phyloP scores from a whole-genome alignment of 1,140 invertebrate species.

The Apocrypta bakeri region DNA sequence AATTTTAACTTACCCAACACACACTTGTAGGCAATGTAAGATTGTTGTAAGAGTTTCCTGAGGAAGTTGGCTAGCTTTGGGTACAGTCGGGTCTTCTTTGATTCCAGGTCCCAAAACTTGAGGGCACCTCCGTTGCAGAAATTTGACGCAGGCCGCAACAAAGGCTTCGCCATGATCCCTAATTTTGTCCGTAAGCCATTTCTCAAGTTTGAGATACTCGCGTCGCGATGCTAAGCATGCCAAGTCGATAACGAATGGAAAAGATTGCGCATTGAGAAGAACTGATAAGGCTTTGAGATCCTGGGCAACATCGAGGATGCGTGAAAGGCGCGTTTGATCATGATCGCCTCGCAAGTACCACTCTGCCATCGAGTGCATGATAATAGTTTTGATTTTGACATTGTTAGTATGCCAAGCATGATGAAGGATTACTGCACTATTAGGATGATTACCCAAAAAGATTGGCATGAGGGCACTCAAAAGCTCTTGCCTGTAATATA shows the following conservation, averaged over 20 bases:
- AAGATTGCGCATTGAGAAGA: constrained; percentile 93
- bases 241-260: constrained; percentile 97
- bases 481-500: constrained; percentile 82
- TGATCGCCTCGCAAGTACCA: constrained; percentile 95
- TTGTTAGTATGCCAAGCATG: constrained; percentile 92
- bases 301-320: constrained; percentile 97
- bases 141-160: constrained; percentile 89
- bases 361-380: constrained; percentile 98
- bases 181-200: constrained; percentile 98
- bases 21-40: constrained; percentile 87
- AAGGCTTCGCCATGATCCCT: constrained; percentile 94
- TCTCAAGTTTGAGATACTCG: constrained; percentile 98
- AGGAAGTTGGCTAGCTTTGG: constrained; percentile 90
- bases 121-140: constrained; percentile 89
- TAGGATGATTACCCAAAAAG: constrained; percentile 95
- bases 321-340: constrained; percentile 93
- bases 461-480: constrained; percentile 90
- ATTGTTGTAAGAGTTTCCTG: constrained; percentile 93
- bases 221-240: constrained; percentile 96
- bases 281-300: constrained; percentile 96
- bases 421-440: constrained; percentile 93
- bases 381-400: constrained; percentile 85
- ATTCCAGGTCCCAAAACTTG: constrained; percentile 85
- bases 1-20: constrained; percentile 74
- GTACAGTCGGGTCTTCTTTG: constrained; percentile 83